phyloP scores from a whole-genome alignment of 2,797 vertebrate genomes.

The Microcaecilia unicolor region DNA sequence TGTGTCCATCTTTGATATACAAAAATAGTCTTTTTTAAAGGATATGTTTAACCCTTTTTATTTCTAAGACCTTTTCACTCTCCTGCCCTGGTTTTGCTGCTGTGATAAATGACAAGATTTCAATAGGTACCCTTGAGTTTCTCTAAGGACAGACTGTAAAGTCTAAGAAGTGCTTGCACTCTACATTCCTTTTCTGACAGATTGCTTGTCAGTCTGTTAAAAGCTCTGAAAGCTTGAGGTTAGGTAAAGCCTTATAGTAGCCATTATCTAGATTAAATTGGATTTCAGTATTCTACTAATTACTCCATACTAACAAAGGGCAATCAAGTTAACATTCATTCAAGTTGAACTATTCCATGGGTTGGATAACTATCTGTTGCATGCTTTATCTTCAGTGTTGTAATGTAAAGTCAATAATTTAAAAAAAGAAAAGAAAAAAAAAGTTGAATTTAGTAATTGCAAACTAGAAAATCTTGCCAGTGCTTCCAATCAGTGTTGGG shows the following conservation, averaged over 20 bases:
- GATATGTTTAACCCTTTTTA: constrained; percentile 25
- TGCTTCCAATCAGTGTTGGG: no score
- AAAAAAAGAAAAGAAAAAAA: no score
- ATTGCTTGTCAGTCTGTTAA: constrained; percentile 36
- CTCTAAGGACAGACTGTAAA: no score
- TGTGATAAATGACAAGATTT: constrained; percentile 39
- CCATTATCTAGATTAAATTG: constrained; percentile 24
- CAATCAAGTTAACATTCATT: constrained; percentile 26
- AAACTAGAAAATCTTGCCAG: no score
- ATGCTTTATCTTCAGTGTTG: not conserved
- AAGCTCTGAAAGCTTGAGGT: constrained; percentile 29
- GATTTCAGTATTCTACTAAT: constrained; percentile 18
- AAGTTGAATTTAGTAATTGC: no score
- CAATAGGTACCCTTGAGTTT: no score
- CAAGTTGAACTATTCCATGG: constrained; percentile 9
- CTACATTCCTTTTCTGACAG: constrained; percentile 36
- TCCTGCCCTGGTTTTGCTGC: constrained; percentile 36
- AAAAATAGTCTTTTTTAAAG: constrained; percentile 7
- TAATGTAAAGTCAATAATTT: no score
- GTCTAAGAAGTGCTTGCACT: constrained; percentile 33
- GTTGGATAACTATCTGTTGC: constrained; percentile 1
- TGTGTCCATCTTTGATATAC: constrained; percentile 27
- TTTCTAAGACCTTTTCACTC: constrained; percentile 21
- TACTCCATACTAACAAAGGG: constrained; percentile 29
- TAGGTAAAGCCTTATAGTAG: constrained; percentile 25